Evolutionary conservation across 2,888 invertebrate species (phyloP).

Genomic region (Sarcophaga subvicina): DNA sequence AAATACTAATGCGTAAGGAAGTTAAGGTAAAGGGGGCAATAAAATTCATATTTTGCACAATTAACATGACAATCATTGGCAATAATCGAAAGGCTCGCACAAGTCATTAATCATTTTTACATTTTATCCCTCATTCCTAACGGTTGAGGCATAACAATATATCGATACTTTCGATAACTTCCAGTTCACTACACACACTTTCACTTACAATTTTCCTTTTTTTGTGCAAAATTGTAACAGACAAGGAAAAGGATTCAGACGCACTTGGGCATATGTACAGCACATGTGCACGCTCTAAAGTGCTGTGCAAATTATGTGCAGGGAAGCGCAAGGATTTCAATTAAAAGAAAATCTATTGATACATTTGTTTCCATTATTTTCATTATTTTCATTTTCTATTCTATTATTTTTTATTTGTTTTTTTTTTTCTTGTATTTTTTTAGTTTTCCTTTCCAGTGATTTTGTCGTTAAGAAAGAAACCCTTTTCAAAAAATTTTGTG

Average conservation of each 20-base stretch:
- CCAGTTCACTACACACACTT: not conserved
- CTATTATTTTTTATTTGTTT: not conserved
- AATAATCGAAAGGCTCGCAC: constrained; percentile 61
- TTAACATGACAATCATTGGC: constrained; percentile 75
- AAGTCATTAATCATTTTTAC: constrained; percentile 52
- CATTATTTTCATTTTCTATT: constrained; percentile 19
- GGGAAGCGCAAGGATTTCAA: constrained; percentile 64
- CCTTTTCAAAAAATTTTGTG: constrained; percentile 40
- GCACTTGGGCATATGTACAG: constrained; percentile 18
- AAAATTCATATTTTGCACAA: constrained; percentile 77
- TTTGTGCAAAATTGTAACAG: not conserved
- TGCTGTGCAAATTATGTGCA: constrained; percentile 61
- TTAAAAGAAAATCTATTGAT: constrained; percentile 68
- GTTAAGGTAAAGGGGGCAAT: constrained; percentile 72
- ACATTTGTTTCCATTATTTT: constrained; percentile 62
- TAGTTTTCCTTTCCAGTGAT: not conserved
- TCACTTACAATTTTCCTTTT: not conserved
- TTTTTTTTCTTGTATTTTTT: constrained; percentile 1
- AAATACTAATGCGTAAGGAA: constrained; percentile 36
- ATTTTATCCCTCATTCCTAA: not conserved
- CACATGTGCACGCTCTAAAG: constrained; percentile 12
- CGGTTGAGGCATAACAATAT: constrained; percentile 35
- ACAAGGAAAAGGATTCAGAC: constrained; percentile 30
- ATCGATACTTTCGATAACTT: constrained; percentile 52
- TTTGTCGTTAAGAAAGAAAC: constrained; percentile 45